Percentiles rank a stretch among this genome's conserved stretches.
phyloP scores from a whole-genome alignment of 2,888 invertebrate genomes.

The Pardosa pseudoannulata region DNA sequence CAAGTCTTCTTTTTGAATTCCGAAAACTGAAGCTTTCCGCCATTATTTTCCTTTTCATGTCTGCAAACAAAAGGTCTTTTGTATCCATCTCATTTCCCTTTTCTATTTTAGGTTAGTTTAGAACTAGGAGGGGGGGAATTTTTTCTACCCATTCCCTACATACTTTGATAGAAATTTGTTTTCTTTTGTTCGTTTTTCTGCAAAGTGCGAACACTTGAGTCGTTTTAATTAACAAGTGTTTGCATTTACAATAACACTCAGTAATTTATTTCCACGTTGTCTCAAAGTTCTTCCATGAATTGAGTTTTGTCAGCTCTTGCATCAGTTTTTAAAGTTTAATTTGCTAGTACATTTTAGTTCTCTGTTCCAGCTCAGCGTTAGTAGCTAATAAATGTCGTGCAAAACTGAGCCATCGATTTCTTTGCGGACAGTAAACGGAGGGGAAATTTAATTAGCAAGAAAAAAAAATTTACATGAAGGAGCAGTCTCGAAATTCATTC shows the following conservation, averaged over 20 bases:
- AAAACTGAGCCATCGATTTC: constrained; percentile 25
- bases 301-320: constrained; percentile 21
- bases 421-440: constrained; percentile 14
- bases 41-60: constrained; percentile 42
- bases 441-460: constrained; percentile 44
- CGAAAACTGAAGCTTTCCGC: constrained; percentile 50
- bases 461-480: neutral
- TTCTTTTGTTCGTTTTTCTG: neutral
- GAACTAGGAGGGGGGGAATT: constrained; percentile 10
- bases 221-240: constrained; percentile 52
- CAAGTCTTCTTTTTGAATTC: constrained; percentile 37
- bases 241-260: constrained; percentile 23
- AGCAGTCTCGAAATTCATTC: neutral
- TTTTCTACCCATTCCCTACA: neutral
- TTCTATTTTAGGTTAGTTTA: constrained; percentile 51
- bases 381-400: constrained; percentile 25
- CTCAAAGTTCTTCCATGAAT: constrained; percentile 9
- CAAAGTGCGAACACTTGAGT: constrained; percentile 7
- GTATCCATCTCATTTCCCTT: constrained; percentile 49
- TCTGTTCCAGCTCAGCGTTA: constrained; percentile 13
- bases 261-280: constrained; percentile 24
- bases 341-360: constrained; percentile 15
- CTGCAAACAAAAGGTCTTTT: constrained; percentile 57
- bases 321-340: constrained; percentile 36
- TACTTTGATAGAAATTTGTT: neutral